Conservation (phyloP, 2,888 invertebrate species). For the Desoria tigrina region DNA sequence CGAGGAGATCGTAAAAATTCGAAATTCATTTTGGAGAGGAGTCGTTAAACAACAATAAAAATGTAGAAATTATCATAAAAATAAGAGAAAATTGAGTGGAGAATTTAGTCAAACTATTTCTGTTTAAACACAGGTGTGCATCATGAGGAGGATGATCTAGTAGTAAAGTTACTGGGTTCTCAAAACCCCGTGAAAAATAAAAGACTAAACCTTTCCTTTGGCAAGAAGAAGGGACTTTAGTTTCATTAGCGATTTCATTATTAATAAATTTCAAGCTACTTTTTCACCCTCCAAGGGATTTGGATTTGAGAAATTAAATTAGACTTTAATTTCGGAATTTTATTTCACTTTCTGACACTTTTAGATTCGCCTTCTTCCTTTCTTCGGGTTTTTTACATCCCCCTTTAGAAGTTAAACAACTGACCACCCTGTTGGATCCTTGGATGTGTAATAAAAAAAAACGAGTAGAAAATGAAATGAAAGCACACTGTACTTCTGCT, state of each 20-base stretch:
- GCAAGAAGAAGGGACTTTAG: not conserved
- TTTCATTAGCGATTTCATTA: conserved; percentile 25
- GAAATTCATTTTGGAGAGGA: conserved; percentile 22
- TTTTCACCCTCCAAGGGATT: conserved; percentile 1
- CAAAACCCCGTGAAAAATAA: not conserved
- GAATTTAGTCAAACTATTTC: conserved; percentile 25
- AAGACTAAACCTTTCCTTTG: not conserved
- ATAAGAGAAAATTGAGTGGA: conserved; percentile 25
- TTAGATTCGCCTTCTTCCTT: conserved; percentile 2
- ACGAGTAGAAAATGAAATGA: no score
- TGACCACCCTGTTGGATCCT: conserved; percentile 5
- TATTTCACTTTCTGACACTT: conserved; percentile 21
- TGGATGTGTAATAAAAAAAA: no score
- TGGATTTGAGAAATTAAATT: conserved; percentile 12
- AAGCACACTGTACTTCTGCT: no score
- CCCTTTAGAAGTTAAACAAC: not conserved
- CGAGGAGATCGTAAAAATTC: conserved; percentile 15
- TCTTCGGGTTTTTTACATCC: no score
- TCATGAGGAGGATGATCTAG: no score
- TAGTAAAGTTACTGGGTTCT: no score
- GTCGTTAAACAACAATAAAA: conserved; percentile 24
- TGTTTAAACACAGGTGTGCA: conserved; percentile 26
- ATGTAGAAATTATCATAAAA: conserved; percentile 22
- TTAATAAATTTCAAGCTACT: conserved; percentile 6
- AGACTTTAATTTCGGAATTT: conserved; percentile 20